These are phyloP conservation scores for Clitarchus hookeri DNA, from an alignment of 2,888 invertebrate genomes.

Conservation along the genomic window DNA sequence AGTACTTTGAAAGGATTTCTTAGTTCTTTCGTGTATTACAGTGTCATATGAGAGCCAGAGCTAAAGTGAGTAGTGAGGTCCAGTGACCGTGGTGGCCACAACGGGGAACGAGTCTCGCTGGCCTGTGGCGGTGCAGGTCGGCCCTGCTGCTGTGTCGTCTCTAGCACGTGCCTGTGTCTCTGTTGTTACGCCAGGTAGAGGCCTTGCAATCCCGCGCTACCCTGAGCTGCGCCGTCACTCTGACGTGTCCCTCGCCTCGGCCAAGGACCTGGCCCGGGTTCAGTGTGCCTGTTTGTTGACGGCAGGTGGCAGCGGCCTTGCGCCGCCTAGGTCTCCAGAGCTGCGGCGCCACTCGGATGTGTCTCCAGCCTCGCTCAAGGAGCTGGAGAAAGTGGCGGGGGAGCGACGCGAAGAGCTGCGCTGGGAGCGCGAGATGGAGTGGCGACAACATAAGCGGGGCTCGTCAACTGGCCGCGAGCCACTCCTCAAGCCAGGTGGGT, in stretches of 20 bases:
- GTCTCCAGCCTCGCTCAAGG: conserved; percentile 83
- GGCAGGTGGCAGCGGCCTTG: conserved; percentile 59
- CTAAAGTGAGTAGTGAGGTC: too few species aligned
- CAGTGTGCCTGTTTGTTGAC: conserved; percentile 28
- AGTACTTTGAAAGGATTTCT: too few species aligned
- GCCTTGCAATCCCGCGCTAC: conserved; percentile 80
- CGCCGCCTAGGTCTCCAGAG: conserved; percentile 84
- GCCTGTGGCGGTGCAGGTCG: background rate
- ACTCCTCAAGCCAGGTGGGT: conserved; percentile 10
- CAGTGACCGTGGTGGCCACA: background rate
- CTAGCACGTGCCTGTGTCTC: conserved; percentile 50
- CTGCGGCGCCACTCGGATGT: conserved; percentile 83
- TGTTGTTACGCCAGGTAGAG: conserved; percentile 58
- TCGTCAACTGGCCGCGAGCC: background rate
- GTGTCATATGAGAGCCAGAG: too few species aligned
- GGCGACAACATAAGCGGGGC: conserved; percentile 51
- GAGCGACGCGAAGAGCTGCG: conserved; percentile 53
- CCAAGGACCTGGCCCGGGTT: conserved; percentile 68
- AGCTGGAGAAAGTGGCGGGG: conserved; percentile 76
- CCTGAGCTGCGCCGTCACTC: conserved; percentile 82
- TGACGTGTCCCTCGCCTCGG: conserved; percentile 85
- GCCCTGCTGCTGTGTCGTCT: background rate
- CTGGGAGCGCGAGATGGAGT: conserved; percentile 54
- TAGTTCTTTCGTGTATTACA: too few species aligned
- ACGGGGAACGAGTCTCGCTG: background rate